Percentiles rank a stretch among this genome's conserved stretches.
These are phyloP conservation scores for Andrena haemorrhoa DNA, from an alignment of 2,888 invertebrate species.

Conservation along the genomic window DNA sequence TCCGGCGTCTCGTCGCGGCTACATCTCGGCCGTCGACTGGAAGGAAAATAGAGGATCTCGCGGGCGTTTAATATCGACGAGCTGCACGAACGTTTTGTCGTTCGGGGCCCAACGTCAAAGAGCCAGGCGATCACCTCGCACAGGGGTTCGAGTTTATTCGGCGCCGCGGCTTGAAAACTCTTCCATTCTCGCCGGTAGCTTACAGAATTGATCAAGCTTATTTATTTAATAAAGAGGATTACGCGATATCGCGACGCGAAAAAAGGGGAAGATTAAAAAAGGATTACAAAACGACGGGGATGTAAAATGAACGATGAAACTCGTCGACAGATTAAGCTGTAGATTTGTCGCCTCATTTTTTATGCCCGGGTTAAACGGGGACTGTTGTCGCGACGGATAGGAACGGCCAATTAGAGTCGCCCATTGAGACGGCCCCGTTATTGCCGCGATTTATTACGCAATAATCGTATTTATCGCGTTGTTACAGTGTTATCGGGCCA, in stretches of 20 bases:
- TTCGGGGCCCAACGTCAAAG: too few species aligned
- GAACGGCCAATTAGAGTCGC: constrained; percentile 29
- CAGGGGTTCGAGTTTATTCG: background rate
- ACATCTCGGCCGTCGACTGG: too few species aligned
- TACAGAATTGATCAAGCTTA: constrained; percentile 30
- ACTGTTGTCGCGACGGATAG: constrained; percentile 6
- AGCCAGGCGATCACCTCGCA: background rate
- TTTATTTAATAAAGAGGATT: constrained; percentile 33
- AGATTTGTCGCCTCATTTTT: constrained; percentile 15
- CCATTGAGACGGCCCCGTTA: constrained; percentile 4
- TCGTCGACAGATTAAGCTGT: background rate
- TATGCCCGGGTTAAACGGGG: constrained; percentile 6
- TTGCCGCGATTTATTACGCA: constrained; percentile 12
- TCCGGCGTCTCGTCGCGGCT: too few species aligned
- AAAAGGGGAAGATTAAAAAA: constrained; percentile 11
- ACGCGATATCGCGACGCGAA: background rate
- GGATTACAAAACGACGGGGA: background rate
- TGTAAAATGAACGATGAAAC: constrained; percentile 14
- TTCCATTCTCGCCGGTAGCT: background rate
- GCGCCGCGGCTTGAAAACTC: background rate
- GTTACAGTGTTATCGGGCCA: background rate
- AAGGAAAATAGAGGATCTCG: too few species aligned
- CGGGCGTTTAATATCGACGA: too few species aligned
- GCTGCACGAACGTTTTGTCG: too few species aligned
- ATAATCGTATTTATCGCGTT: constrained; percentile 27